These are phyloP conservation scores for Oligia latruncula DNA, from an alignment of 2,888 invertebrate species.

Conservation along the genomic window DNA sequence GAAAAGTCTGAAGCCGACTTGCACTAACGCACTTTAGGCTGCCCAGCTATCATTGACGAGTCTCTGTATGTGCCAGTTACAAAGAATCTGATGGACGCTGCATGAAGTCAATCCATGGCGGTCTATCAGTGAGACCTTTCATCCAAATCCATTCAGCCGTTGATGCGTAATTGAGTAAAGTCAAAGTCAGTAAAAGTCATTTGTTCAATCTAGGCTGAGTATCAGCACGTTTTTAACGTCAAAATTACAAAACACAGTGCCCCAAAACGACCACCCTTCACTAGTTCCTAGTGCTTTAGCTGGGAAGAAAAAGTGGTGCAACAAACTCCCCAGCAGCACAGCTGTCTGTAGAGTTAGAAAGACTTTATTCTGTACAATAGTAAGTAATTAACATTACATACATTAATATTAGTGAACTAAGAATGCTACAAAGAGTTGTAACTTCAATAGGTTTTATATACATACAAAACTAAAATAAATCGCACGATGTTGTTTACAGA, in stretches of 20 bases:
- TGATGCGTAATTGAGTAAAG: background rate
- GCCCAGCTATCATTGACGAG: background rate
- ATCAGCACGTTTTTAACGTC: background rate
- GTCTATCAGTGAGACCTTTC: background rate
- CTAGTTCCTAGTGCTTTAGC: background rate
- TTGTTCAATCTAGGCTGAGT: background rate
- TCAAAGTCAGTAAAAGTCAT: background rate
- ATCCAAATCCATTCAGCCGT: background rate
- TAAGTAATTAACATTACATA: background rate
- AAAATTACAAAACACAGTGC: background rate
- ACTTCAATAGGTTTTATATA: background rate
- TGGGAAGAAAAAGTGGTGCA: background rate
- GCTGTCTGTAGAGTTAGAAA: background rate
- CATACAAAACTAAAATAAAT: constrained; percentile 40
- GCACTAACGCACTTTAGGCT: background rate
- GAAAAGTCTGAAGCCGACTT: background rate
- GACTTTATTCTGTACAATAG: background rate
- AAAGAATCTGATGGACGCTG: constrained; percentile 20
- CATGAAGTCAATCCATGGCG: background rate
- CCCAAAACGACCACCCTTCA: background rate
- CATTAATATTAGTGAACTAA: background rate
- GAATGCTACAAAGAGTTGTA: background rate
- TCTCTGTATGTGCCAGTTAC: constrained; percentile 9
- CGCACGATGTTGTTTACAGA: constrained; percentile 37
- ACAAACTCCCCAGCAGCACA: background rate